Base-by-base conservation (phyloP, 2,113 vertebrate genomes). In the Canis aureus region DNA sequence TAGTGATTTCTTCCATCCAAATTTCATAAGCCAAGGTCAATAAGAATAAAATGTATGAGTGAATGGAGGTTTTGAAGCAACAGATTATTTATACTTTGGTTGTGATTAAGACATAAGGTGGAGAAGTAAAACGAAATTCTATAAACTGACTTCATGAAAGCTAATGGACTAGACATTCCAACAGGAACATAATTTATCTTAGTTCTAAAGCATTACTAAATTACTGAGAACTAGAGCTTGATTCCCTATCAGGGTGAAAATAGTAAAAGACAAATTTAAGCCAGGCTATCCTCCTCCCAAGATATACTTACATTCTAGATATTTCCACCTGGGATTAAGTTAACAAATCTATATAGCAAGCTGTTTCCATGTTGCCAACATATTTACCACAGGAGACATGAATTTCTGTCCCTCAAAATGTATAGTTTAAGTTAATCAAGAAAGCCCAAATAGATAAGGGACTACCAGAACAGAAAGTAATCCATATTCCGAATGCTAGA, bases 11-110 rank as follows among this genome's bases (percentile, higher is more conserved):
- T 83, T 83, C 90, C 53, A 64, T 79, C 67, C 67, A 90, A 78
- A 66, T 71, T 79, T 62, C 38, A 79, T 66, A 66, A 91, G 76
- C 76, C 69, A 83, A 97, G 4, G 32, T 91, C 81, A 93, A 62
- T 64, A 97, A 96, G 35, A 83, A 80, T 79, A 90, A 96, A 81
- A 73, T 20, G 35, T 27, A 25, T 53, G 60, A 82, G 27, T 83
- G 59, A 84, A 62, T 71, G 71, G 83, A 89, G 53, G 51, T 84
- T 89, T 95, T 79, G 76, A 93, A 91, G 35, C 82, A 95, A 79
- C 23, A 83, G 43, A 67, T 51, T 76, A 73, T 91, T 90, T 94
- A 55, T 69, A 73, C 67, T 53, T 9, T 62, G 35, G 57, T 80
- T 74, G 49, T 83, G 62, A 95, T 67, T 64, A 71, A 74, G 51